phyloP scores from a whole-genome alignment of 2,113 vertebrate genomes.

The Vombatus ursinus region DNA sequence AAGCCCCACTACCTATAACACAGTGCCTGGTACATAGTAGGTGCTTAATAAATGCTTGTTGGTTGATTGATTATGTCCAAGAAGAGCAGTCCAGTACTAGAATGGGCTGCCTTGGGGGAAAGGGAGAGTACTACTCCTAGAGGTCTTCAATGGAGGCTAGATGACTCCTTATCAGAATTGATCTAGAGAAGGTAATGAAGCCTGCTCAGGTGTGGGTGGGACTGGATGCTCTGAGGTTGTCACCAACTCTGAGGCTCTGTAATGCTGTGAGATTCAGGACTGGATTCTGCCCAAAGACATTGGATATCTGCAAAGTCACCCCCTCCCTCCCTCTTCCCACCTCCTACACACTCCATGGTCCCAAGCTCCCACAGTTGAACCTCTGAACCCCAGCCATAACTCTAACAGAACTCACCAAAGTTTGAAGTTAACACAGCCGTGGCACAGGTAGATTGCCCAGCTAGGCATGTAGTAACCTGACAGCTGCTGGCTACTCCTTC shows the following conservation, averaged over 20 bases:
- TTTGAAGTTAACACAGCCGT: not conserved
- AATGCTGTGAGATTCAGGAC: not conserved
- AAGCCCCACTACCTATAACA: not conserved
- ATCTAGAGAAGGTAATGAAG: not conserved
- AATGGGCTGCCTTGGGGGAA: not conserved
- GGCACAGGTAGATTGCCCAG: not conserved
- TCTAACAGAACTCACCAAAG: not conserved
- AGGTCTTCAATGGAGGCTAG: not conserved
- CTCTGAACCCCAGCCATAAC: not conserved
- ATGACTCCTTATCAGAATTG: not conserved
- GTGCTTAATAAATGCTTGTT: not conserved
- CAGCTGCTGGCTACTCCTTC: too few relatives aligned
- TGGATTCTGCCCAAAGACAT: too few relatives aligned
- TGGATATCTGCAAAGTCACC: not conserved
- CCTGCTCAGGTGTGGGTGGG: not conserved
- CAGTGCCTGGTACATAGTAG: not conserved
- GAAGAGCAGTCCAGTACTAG: not conserved
- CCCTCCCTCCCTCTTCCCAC: not conserved
- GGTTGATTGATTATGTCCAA: not conserved
- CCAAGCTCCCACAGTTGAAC: not conserved
- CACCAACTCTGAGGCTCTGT: not conserved
- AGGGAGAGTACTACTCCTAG: not conserved
- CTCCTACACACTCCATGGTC: not conserved
- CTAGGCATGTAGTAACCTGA: fast-evolving
- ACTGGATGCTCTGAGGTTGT: not conserved